Base-by-base conservation (phyloP, 64 coral and sea anemone genomes). In the Montipora sp. region DNA sequence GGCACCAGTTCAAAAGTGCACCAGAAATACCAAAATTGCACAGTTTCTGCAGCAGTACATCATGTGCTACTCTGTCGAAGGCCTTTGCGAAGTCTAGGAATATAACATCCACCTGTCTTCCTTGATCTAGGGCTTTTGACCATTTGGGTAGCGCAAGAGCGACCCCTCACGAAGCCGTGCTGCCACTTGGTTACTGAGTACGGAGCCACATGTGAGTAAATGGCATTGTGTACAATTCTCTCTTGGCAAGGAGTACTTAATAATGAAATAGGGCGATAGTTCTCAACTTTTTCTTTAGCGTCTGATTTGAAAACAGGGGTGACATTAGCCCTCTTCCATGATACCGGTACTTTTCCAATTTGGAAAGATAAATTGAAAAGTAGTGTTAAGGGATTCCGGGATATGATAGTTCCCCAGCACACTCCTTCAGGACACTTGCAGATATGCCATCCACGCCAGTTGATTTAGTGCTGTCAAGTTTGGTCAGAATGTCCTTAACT, bases 221-320 rank as follows among this genome's bases (percentile, higher is more conserved):
- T 27, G 27, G 27, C 27, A 27, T 27, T 27, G 27, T 27, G 27
- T 27, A 27, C 27, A 27, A 27, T 27, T 27, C 27, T 27, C 27
- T 27, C 27, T 27, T 27, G 27, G 16, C 48, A 21, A 21, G 18
- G 49, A 36, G 20, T 81, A 24, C 7, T 51, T 57, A 53, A 48
- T 23, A 81, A 15, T n/a, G 79, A 89, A 36, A 83, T 91, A 48
- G 79, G 81, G 81, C 78, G 63, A 83, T 83, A 77, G 59, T 92
- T 92, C 69, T 92, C 27, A 27, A 77, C 80, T 63, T 83, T 13
- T 19, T 92, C 90, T n/a, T 84, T 84, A 7, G 79, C 90, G 47
- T 75, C 70, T 75, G 80, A 46, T 76, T 92, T 92, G 73, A 74
- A 83, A 49, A 92, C 90, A 53, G 70, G 80, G 55, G 90, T 84